Evolutionary conservation across 2,797 vertebrate species (phyloP), one percentile per base, ranked within the genome.

Genomic region (Onychomys arenicola): DNA sequence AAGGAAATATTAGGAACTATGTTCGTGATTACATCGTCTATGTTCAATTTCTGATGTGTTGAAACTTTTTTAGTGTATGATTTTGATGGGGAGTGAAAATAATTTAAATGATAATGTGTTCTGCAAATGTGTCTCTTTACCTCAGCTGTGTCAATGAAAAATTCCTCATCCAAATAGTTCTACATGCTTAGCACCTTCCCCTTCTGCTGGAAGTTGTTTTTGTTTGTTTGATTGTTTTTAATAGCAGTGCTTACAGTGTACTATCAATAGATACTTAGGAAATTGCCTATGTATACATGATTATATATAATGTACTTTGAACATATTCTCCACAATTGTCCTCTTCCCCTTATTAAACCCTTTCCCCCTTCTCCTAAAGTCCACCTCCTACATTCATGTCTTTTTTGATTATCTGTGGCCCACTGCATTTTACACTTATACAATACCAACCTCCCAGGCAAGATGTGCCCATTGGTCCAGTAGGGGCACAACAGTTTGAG

Each of bases 21-120:
- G 92, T 59, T 95, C 55, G 95, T 40, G 94, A 57, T 93, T 84
- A 96, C 75, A 49, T 89, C 81, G 3, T 37, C 89, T 80, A 91
- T 95, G 73, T 69, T 85, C 49, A 76, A 61, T 91, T 97, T 84
- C 77, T 93, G 25, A 93, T 52, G 89, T 89, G 34, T 19, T 67
- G 59, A 3, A 89, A 95, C 14, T n/a, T 87, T 83, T 89, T 89
- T 77, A 87, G 96, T 94, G 49, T 43, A 65, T 63, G 27, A 52
- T 96, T 97, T 95, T 93, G 77, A 84, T 91, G 55, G 61, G 17
- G 34, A 92, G 90, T 73, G 52, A 40, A 93, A 94, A 91, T 78
- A 77, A 81, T 96, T 98, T 96, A 94, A 96, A 95, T 65, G 63
- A 87, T 80, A 91, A 96, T 97, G 97, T 43, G 3, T 49, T 90